These are phyloP conservation scores for Tipula lateralis DNA, from an alignment of 2,888 invertebrate species.

Conservation along the genomic window DNA sequence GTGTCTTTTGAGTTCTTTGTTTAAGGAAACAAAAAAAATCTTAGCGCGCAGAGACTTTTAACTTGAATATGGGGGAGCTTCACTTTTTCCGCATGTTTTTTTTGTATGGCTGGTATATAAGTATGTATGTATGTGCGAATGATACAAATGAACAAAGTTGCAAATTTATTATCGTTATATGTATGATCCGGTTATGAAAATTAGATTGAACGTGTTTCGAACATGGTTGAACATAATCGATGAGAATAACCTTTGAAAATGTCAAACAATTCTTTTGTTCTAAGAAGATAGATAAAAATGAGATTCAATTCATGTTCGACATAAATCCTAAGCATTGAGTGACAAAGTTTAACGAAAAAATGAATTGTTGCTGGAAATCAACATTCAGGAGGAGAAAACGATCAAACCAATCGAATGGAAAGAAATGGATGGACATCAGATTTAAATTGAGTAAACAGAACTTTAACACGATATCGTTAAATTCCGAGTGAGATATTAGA, in stretches of 20 bases:
- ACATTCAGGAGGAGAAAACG: no score
- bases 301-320: no score
- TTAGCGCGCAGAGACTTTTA: not conserved
- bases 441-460: no score
- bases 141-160: not conserved
- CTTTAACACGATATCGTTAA: no score
- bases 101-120: not conserved
- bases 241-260: not conserved
- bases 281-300: no score
- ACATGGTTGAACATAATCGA: not conserved
- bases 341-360: no score
- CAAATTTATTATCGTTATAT: not conserved
- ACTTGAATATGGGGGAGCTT: not conserved
- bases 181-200: not conserved
- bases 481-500: no score
- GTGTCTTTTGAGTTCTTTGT: not conserved
- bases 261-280: no score
- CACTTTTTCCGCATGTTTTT: not conserved
- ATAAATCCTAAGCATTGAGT: no score
- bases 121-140: not conserved
- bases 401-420: no score
- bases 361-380: no score
- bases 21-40: not conserved
- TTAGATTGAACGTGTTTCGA: not conserved
- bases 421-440: no score